Evolutionary conservation across 2,888 invertebrate genomes (phyloP), one percentile per base, ranked within the genome.

Genomic region (Lymantria monacha): DNA sequence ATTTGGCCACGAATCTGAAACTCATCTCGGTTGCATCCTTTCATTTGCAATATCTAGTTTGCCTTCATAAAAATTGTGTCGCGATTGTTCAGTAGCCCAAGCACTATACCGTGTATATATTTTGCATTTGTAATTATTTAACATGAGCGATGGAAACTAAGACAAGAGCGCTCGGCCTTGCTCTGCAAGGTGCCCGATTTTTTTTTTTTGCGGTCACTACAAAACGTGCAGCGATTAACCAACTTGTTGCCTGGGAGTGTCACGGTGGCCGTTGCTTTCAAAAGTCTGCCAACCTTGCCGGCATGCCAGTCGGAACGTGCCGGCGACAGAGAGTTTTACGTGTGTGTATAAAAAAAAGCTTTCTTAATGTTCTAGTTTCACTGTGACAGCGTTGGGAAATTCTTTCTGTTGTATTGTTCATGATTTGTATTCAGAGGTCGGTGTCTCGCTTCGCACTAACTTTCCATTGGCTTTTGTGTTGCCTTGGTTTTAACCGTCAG

Each of bases 391-490:
- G 81, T 88, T 89, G 84, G 81, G 86, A 87, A 87, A 87, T 79
- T 74, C 72, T 72, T 70, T 69, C 68, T 68, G 64, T 67, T 79
- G 83, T 80, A 87, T 87, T 86, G 87, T 84, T 72, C 78, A 73
- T 76, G 59, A 85, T 90, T 89, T 83, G 87, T 90, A 91, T 91
- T 85, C 91, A 81, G 67, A 61, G 66, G 75, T 71, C 69, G 75
- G 66, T 54, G 64, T 63, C 42, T 69, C 68, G 64, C 61, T 66
- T 72, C 59, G 62, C 63, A 76, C 71, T 68, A 76, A 87, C 91
- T 91, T 91, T 91, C 91, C 84, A 89, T 76, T 65, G 76, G 79
- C 78, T 83, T 88, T 87, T 86, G 76, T 70, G 61, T 67, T 61
- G 64, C 61, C 64, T 61, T 63, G 54, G 60, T 62, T 69, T 66